phyloP scores from a whole-genome alignment of 2,113 vertebrate species.

The Atrichornis clamosus region DNA sequence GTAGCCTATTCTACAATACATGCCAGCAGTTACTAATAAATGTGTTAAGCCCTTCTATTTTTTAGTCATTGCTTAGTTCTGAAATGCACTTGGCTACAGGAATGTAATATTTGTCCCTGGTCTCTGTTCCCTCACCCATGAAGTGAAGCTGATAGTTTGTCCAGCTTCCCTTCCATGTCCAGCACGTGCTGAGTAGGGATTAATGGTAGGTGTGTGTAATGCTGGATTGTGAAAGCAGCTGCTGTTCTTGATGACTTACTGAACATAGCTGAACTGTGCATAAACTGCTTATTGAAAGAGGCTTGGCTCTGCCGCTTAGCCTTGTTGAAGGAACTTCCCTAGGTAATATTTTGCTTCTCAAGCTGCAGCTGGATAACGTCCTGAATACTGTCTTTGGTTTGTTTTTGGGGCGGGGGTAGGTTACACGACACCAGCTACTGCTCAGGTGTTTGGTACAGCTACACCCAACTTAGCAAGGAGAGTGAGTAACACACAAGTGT shows the following conservation, averaged over 20 bases:
- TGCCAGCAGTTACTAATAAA: neutral
- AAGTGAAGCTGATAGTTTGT: neutral
- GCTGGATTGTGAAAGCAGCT: neutral
- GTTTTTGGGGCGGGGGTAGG: neutral
- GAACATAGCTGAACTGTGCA: neutral
- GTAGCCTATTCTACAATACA: neutral
- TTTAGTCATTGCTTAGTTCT: neutral
- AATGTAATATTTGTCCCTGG: neutral
- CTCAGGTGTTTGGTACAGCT: neutral
- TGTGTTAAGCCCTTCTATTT: neutral
- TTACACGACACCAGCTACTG: neutral
- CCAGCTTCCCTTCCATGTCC: neutral
- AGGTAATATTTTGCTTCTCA: neutral
- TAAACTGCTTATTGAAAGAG: neutral
- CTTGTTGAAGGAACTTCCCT: neutral
- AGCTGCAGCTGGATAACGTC: neutral
- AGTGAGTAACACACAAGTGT: rapidly evolving
- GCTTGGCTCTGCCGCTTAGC: neutral
- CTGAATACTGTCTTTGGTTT: neutral
- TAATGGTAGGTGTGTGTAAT: neutral
- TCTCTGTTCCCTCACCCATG: neutral
- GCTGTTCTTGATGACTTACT: neutral
- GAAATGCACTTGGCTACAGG: neutral
- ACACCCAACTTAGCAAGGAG: rapidly evolving
- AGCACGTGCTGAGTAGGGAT: neutral